phyloP scores from a whole-genome alignment of 2,113 vertebrate genomes.

The Labeo catla region DNA sequence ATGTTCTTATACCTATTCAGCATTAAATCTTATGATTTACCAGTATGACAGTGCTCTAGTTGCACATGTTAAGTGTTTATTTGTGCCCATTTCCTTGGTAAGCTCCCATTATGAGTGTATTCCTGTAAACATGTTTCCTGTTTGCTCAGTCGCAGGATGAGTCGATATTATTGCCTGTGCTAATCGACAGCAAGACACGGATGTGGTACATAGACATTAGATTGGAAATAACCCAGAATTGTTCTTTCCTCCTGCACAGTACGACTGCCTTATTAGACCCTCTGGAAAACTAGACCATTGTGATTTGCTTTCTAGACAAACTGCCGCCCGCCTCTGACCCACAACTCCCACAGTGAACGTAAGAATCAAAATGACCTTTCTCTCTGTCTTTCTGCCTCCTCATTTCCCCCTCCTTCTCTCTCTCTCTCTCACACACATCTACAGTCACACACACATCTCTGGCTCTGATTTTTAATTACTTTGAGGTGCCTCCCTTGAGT shows the following conservation, averaged over 20 bases:
- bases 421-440: neutral
- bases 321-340: neutral
- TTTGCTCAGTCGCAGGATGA: neutral
- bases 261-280: neutral
- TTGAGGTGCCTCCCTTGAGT: slow-evolving; percentile 13
- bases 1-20: neutral
- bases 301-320: slow-evolving; percentile 29
- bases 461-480: slow-evolving; percentile 38
- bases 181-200: neutral
- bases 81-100: neutral
- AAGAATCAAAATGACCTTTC: slow-evolving; percentile 40
- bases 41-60: neutral
- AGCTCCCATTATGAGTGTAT: neutral
- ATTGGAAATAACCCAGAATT: slow-evolving; percentile 11
- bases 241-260: neutral
- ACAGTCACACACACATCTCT: neutral
- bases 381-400: neutral
- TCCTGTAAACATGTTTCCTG: slow-evolving; percentile 6
- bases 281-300: slow-evolving; percentile 10
- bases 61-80: slow-evolving; percentile 1
- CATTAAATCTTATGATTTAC: neutral
- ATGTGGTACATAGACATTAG: neutral
- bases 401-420: neutral
- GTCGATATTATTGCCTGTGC: neutral
- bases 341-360: slow-evolving; percentile 24